Base-by-base conservation (phyloP, 2,797 vertebrate species). In the Myiotriccus ornatus region DNA sequence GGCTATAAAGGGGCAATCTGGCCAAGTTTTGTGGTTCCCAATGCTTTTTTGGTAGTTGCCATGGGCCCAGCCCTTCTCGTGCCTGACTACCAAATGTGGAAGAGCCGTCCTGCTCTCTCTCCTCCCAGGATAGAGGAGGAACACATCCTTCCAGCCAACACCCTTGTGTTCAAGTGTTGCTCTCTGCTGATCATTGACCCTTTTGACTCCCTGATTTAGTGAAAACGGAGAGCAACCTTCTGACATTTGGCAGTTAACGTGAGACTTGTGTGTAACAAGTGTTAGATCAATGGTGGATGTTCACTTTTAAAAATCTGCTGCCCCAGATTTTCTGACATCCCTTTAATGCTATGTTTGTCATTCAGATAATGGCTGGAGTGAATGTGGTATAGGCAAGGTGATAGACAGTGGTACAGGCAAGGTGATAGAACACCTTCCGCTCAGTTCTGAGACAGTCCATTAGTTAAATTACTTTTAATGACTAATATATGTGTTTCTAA, bases 131-230 rank as follows among this genome's bases (percentile, higher is more conserved):
- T 5, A 8, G 13, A 15, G 30, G 37, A 53, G 28, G n/a, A 74
- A 15, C 9, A 34, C 8, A 5, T 9, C 32, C 41, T 34, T 63
- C 28, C 52, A 25, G 24, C 52, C 14, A 5, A 3, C 5, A 30
- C 50, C 35, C 4, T 12, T 3, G 18, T 8, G 11, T 32, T 30
- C 82, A 60, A 34, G 20, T 0, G 0, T 55, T 32, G 65, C 53
- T 76, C 37, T 13, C 34, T 7, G 56, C 44, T 25, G 30, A 15
- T 8, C 3, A 0, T 30, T 55, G 53, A 35, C 23, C 41, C 11
- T 5, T 39, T 49, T 0, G 1, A 16, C 39, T 49, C 19, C 13
- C 14, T 22, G 43, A 24, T 50, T 65, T 23, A 37, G 34, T 12
- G 20, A 70, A 35, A 25, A 27, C 1, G 11, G 60, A 37, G 59